Conservation (phyloP, 2,113 vertebrate species). For the Falcunculus frontatus region DNA sequence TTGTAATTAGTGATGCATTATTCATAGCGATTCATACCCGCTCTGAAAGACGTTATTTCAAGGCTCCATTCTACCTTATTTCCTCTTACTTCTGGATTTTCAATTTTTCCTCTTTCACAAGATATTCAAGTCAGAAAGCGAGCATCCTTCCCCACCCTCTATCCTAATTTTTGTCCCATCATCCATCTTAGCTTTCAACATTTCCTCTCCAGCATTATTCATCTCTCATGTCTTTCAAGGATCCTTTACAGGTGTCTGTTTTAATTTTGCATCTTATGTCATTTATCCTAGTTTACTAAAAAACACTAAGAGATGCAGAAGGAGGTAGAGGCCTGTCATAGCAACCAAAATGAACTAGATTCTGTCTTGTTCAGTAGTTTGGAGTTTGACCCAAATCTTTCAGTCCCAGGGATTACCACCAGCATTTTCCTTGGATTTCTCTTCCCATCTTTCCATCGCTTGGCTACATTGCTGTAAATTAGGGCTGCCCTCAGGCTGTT, state of each 20-base stretch:
- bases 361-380: background rate
- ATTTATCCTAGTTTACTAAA: background rate
- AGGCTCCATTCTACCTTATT: background rate
- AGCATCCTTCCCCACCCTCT: background rate
- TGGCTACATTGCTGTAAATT: background rate
- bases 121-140: background rate
- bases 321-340: background rate
- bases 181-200: background rate
- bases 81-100: background rate
- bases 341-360: background rate
- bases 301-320: background rate
- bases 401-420: background rate
- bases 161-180: background rate
- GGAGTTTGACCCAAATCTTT: background rate
- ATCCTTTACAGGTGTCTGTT: background rate
- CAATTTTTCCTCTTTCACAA: background rate
- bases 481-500: background rate
- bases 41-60: background rate
- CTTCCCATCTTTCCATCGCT: background rate
- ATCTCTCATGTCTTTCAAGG: background rate
- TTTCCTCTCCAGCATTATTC: background rate
- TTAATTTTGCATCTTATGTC: background rate
- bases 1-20: constrained; percentile 29
- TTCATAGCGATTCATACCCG: background rate
- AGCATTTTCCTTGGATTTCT: background rate